These are phyloP conservation scores for Saccopteryx leptura DNA, from an alignment of 2,113 vertebrate genomes.

Conservation along the genomic window DNA sequence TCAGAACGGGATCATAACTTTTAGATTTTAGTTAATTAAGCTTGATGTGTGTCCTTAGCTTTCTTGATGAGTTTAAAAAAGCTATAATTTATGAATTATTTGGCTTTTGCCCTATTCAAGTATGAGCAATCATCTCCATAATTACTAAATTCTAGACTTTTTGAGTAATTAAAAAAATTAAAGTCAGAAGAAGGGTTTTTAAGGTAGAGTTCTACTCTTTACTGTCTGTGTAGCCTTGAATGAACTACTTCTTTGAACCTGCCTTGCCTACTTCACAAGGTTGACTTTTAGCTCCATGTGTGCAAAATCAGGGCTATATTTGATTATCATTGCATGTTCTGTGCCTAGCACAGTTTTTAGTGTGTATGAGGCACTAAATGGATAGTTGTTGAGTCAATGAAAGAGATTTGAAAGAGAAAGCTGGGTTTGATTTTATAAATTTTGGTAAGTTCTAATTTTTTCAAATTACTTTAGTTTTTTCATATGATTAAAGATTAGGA, in stretches of 20 bases:
- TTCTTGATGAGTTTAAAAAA: conserved; percentile 17
- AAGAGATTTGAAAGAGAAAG: not conserved
- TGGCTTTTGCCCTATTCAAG: not conserved
- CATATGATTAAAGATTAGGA: not conserved
- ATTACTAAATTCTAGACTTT: not conserved
- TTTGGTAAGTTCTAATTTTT: conserved; percentile 27
- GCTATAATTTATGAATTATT: not conserved
- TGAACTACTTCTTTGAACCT: not conserved
- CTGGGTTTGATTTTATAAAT: not conserved
- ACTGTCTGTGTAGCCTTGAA: not conserved
- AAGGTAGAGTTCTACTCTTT: not conserved
- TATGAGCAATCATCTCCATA: not conserved
- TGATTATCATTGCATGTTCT: not conserved
- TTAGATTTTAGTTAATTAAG: conserved; percentile 37
- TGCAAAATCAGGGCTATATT: not conserved
- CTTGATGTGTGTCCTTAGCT: not conserved
- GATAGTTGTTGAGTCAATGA: not conserved
- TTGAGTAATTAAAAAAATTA: conserved; percentile 37
- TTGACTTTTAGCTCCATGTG: not conserved
- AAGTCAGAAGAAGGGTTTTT: not conserved
- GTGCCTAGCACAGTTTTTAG: not conserved
- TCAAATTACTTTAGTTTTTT: not conserved
- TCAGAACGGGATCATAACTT: not conserved
- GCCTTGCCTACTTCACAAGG: not conserved
- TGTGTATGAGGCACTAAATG: not conserved